These are phyloP conservation scores for Eulemur rubriventer DNA, from an alignment of 2,797 vertebrate genomes.

Conservation along the genomic window DNA sequence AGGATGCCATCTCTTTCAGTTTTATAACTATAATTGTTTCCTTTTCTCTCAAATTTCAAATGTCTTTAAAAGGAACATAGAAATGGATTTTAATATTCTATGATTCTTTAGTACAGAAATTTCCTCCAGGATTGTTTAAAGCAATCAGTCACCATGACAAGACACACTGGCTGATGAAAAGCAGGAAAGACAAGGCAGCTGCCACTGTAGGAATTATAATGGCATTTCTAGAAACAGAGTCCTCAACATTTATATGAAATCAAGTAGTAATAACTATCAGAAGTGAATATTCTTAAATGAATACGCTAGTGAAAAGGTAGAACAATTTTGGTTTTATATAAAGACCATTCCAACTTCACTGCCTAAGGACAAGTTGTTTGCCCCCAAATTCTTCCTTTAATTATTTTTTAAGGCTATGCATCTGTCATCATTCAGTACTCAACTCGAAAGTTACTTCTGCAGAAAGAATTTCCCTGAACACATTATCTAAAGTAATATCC, in stretches of 20 bases:
- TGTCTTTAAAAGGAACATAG: background rate
- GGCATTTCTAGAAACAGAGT: background rate
- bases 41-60: background rate
- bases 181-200: background rate
- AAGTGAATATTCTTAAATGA: background rate
- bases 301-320: background rate
- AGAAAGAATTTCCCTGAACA: background rate
- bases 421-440: background rate
- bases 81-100: background rate
- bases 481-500: background rate
- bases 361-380: background rate
- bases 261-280: background rate
- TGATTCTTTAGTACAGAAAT: background rate
- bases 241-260: background rate
- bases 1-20: background rate
- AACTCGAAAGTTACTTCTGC: background rate
- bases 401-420: background rate
- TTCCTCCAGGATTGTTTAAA: background rate
- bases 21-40: background rate
- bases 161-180: background rate
- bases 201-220: background rate
- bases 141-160: background rate
- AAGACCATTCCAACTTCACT: background rate
- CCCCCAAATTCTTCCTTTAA: background rate
- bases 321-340: background rate